Base-by-base conservation (phyloP, 2,888 invertebrate species). In the Leucophora obtusa region DNA sequence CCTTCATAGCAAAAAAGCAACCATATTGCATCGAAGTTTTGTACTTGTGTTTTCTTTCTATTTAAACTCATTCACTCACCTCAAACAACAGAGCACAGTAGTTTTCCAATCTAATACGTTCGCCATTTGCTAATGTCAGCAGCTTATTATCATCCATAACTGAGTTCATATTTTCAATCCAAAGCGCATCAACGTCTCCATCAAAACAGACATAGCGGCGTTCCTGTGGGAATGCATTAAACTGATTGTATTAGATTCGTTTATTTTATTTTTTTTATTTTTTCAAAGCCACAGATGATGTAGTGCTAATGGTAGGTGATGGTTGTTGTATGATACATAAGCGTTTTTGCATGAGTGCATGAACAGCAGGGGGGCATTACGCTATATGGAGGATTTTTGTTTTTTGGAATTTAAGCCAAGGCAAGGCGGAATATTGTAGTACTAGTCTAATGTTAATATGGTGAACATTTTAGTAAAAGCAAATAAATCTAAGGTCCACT, bases 151-250 rank as follows among this genome's bases (percentile, higher is more conserved):
- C 97, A 87, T 98, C 98, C 97, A 98, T 97, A 1, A 98, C 97
- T 0, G 97, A 97, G 91, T 97, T 98, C 97, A 98, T 97, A 91
- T 97, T 98, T 91, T 98, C 98, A 83, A 98, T 96, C 97, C 97
- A 98, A 51, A 97, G 92, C 0, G 97, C 96, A 91, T 98, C 97
- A 2, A 98, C 97, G 87, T 97, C 97, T 2, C 98, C 98, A 88
- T 98, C 98, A 90, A 97, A 97, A 59, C 97, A 91, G 59, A 97
- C 96, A 88, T 96, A 97, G 77, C 94, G 93, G 69, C 93, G 92
- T 87, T 97, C 96, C 82, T 94, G 82, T 80, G 79, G 85, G 83
- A 78, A 84, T 87, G 84, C 86, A 87, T 88, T 87, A 86, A 85
- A 84, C 82, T 84, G 86, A 87, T 86, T 86, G 84, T 85, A 85